Conservation (phyloP, 2,113 vertebrate genomes). For the Asarcornis scutulata region DNA sequence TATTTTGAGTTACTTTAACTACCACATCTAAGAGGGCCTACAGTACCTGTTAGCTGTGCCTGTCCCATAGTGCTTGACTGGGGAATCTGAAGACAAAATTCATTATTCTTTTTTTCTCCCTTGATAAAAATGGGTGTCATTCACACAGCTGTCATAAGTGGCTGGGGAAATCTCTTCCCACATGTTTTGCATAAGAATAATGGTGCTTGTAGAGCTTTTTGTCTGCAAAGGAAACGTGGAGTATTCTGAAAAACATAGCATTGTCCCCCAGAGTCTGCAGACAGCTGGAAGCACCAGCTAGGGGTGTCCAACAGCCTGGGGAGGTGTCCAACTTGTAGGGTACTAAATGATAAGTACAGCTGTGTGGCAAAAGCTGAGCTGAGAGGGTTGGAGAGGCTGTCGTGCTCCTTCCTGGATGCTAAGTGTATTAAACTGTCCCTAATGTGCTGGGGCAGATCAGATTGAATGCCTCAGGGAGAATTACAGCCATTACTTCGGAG, state of each 20-base stretch:
- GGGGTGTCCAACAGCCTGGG: background rate
- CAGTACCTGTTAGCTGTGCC: background rate
- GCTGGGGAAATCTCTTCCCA: background rate
- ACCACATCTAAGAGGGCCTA: background rate
- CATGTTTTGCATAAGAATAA: background rate
- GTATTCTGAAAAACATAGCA: rapidly evolving
- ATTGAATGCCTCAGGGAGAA: background rate
- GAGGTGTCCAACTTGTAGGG: background rate
- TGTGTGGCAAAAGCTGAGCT: background rate
- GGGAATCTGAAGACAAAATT: background rate
- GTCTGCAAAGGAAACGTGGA: background rate
- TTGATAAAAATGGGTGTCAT: background rate
- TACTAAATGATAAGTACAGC: background rate
- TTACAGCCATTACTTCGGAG: rapidly evolving
- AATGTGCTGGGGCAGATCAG: background rate
- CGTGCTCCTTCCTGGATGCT: background rate
- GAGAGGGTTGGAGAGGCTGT: background rate
- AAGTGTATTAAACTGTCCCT: background rate
- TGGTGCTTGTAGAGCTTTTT: background rate
- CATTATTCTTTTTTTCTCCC: background rate
- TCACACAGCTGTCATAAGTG: background rate
- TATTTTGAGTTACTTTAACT: background rate
- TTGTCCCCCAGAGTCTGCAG: background rate
- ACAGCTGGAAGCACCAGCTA: background rate
- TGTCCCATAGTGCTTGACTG: background rate